phyloP scores from a whole-genome alignment of 2,888 invertebrate species.

The Drosophila subquinaria region DNA sequence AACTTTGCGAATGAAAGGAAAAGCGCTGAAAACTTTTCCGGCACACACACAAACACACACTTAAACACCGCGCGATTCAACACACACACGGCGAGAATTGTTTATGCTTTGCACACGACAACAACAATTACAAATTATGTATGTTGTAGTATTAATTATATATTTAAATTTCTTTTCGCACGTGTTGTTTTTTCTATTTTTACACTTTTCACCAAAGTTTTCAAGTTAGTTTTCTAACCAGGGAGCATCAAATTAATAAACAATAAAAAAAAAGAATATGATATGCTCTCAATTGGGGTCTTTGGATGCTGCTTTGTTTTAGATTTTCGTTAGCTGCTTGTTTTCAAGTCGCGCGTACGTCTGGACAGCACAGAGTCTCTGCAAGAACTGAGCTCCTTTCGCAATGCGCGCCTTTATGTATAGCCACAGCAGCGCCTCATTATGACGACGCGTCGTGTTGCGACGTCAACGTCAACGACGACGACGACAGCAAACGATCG shows the following conservation, averaged over 20 bases:
- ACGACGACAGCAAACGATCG: slow-evolving; percentile 5
- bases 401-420: slow-evolving; percentile 71
- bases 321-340: slow-evolving; percentile 30
- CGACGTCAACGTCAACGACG: slow-evolving; percentile 5
- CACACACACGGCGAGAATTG: slow-evolving; percentile 20
- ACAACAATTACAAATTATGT: slow-evolving; percentile 6
- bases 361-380: slow-evolving; percentile 74
- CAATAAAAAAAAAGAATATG: slow-evolving; percentile 11
- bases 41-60: slow-evolving; percentile 27
- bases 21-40: slow-evolving; percentile 52
- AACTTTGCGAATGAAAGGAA: slow-evolving; percentile 31
- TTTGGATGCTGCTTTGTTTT: slow-evolving; percentile 19
- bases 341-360: slow-evolving; percentile 45
- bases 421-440: slow-evolving; percentile 55
- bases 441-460: slow-evolving; percentile 7
- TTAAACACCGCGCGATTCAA: not conserved
- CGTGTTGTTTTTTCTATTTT: slow-evolving; percentile 6
- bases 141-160: not conserved
- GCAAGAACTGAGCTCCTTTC: slow-evolving; percentile 78
- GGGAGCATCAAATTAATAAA: slow-evolving; percentile 13
- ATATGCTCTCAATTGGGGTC: not conserved
- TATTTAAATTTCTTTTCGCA: slow-evolving; percentile 15
- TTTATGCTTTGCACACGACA: slow-evolving; percentile 7
- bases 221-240: slow-evolving; percentile 5
- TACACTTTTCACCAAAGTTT: slow-evolving; percentile 37